A percentile compares a stretch with the other conserved stretches of the same genome.
These are phyloP conservation scores for Martes flavigula DNA, from an alignment of 2,797 vertebrate species.

Conservation along the genomic window DNA sequence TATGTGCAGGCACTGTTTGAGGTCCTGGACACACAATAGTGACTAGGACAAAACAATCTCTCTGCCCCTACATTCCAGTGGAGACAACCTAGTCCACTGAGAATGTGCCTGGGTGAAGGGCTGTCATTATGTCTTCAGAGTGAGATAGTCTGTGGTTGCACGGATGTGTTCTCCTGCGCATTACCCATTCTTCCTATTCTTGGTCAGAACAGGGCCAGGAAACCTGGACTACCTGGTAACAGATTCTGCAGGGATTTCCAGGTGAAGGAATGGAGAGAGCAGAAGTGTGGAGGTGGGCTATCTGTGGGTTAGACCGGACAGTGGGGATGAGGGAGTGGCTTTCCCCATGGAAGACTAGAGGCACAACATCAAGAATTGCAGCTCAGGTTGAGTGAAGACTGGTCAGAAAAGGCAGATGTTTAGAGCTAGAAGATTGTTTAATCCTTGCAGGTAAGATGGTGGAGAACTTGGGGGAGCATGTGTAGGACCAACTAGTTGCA, in stretches of 20 bases:
- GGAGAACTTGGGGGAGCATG: neutral
- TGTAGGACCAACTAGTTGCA: neutral
- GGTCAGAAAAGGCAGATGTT: neutral
- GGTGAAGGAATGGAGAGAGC: neutral
- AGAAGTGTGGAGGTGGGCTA: accelerated
- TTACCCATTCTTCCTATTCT: neutral
- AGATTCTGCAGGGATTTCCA: neutral
- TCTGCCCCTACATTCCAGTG: too few species aligned
- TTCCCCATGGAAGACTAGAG: neutral
- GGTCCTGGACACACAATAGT: neutral
- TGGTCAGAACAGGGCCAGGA: neutral
- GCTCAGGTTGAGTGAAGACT: neutral
- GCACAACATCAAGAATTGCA: too few species aligned
- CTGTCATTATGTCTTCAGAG: neutral
- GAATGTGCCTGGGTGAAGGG: neutral
- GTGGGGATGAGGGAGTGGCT: neutral
- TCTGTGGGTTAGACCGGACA: neutral
- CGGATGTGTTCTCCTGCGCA: neutral
- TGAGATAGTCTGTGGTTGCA: neutral
- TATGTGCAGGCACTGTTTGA: neutral
- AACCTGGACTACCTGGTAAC: neutral
- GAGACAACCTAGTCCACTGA: neutral
- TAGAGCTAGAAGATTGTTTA: neutral
- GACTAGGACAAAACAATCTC: neutral
- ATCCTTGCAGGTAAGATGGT: neutral